Base-by-base conservation (phyloP, 2,888 invertebrate genomes). In the Saturnia pavonia region DNA sequence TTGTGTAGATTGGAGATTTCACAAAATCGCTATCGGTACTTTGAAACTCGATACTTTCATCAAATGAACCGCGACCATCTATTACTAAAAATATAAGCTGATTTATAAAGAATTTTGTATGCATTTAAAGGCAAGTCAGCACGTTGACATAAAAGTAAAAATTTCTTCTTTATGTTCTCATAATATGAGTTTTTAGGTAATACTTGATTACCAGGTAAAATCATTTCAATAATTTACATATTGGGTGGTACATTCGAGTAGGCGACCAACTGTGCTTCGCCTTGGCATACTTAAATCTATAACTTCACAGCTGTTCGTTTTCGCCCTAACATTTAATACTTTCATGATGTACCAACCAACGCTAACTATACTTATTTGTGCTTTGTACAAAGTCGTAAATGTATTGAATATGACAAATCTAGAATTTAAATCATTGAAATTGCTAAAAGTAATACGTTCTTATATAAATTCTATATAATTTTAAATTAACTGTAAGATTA, bases 221-320 rank as follows among this genome's bases (percentile, higher is more conserved):
- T 60, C 57, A 11, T 27, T 60, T 11, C 14, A 16, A 60, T 27
- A 60, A 60, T 60, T 60, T 60, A 27, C 27, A 60, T 60, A 27
- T 27, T 60, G 25, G 14, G 57, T 60, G 9, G 74, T 76, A 72
- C 73, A 70, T 73, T 69, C 70, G 74, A 74, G 77, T 77, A 78
- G 80, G 77, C 80, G 79, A 82, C 77, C 71, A 71, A 70, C 71
- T 74, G 73, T 70, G 71, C 71, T 72, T 84, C 11, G 79, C 86
- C 86, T 86, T 86, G 86, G 83, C 86, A 86, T 74, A 85, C 77
- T 75, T 81, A 77, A 78, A 74, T 72, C 74, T 74, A 77, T 77
- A 76, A 80, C 81, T 85, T 78, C 79, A 80, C 83, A 83, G 80
- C 81, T 82, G 79, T 78, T 78, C 77, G 80, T 79, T 82, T 79